A percentile compares a stretch with the other conserved stretches of the same genome.
Evolutionary conservation across 1,140 invertebrate genomes (phyloP).

Genomic region (Bombyx mori): DNA sequence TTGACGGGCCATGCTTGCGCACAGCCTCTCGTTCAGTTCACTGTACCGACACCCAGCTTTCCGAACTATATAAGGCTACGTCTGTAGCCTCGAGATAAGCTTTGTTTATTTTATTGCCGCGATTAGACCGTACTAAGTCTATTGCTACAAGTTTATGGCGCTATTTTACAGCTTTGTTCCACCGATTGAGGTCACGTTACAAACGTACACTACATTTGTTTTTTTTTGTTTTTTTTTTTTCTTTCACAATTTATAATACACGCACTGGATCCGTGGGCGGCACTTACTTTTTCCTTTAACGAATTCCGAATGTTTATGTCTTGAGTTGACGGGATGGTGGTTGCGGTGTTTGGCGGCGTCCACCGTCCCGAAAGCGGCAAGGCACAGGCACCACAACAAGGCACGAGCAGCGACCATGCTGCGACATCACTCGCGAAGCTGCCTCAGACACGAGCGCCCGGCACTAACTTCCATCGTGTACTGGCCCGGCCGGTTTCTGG

Average conservation of each 20-base stretch:
- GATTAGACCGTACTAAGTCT: slow-evolving; percentile 27
- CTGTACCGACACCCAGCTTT: slow-evolving; percentile 21
- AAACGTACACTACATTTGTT: background rate
- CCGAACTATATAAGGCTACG: slow-evolving; percentile 38
- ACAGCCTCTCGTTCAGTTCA: slow-evolving; percentile 20
- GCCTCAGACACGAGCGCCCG: slow-evolving; percentile 46
- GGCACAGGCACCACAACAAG: slow-evolving; percentile 50
- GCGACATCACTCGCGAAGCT: slow-evolving; percentile 58
- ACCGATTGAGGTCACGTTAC: slow-evolving; percentile 15
- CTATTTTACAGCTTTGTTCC: slow-evolving; percentile 17
- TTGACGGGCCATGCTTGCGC: slow-evolving; percentile 5
- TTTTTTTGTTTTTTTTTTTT: no score
- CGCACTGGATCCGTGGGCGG: slow-evolving; percentile 21
- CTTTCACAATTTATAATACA: no score
- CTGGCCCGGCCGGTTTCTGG: slow-evolving; percentile 48
- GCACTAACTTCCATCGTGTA: slow-evolving; percentile 55
- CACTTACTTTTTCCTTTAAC: slow-evolving; percentile 68
- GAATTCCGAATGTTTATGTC: slow-evolving; percentile 61
- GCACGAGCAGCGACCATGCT: slow-evolving; percentile 54
- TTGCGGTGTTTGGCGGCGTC: slow-evolving; percentile 36
- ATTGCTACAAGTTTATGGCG: slow-evolving; percentile 23
- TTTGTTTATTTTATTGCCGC: slow-evolving; percentile 49
- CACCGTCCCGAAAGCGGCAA: slow-evolving; percentile 29
- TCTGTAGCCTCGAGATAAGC: slow-evolving; percentile 48
- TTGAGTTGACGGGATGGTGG: slow-evolving; percentile 31